Evolutionary conservation across 2,797 vertebrate species (phyloP).

Genomic region (Ictinia mississippiensis): DNA sequence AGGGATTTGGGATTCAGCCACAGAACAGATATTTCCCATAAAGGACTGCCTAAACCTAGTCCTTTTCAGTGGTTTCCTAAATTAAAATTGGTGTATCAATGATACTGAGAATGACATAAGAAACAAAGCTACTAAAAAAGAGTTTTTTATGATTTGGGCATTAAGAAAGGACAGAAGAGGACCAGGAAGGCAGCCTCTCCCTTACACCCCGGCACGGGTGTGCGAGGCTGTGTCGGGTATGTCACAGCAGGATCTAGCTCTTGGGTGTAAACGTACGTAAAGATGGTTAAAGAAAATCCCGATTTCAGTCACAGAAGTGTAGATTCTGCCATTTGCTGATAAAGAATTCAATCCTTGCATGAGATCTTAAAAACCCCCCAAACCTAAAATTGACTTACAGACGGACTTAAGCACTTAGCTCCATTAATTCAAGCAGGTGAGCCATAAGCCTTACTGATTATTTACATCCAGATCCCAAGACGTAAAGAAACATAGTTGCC

Average conservation of each 20-base stretch:
- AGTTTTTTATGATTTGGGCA: neutral
- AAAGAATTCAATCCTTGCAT: neutral
- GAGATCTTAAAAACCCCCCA: neutral
- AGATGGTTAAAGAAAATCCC: neutral
- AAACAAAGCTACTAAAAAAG: neutral
- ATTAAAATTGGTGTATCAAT: neutral
- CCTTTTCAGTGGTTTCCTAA: neutral
- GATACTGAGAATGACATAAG: neutral
- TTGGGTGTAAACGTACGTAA: neutral
- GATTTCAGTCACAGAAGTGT: neutral
- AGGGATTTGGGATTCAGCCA: neutral
- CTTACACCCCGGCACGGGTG: fast-evolving
- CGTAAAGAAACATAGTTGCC: neutral
- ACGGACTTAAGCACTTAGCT: neutral
- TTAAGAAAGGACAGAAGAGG: neutral
- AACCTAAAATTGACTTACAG: neutral
- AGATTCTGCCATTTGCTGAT: neutral
- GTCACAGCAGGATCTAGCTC: neutral
- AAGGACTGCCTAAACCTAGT: neutral
- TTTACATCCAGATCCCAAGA: neutral
- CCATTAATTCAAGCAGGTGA: neutral
- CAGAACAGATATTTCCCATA: neutral
- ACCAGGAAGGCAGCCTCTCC: neutral
- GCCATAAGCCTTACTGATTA: neutral
- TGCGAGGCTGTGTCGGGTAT: neutral